A percentile compares a stretch with the other conserved stretches of the same genome.
phyloP scores from a whole-genome alignment of 2,113 vertebrate species.

The Silurus asotus region DNA sequence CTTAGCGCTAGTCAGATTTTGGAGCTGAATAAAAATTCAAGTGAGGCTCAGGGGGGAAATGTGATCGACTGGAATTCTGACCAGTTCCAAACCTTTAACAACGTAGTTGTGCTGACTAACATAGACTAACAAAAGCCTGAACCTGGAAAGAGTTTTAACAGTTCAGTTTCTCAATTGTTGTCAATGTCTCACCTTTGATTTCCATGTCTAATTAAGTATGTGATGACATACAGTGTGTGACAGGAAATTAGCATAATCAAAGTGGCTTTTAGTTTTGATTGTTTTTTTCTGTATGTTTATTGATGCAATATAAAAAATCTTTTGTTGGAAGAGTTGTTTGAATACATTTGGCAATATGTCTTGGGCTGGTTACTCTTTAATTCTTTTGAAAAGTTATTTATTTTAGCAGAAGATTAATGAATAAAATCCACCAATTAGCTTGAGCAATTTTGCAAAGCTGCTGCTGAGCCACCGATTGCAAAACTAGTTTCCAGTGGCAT shows the following conservation, averaged over 20 bases:
- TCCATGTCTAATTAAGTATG: neutral
- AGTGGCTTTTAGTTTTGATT: too few species aligned
- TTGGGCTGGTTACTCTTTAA: too few species aligned
- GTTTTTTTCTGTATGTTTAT: neutral
- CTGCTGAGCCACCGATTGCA: too few species aligned
- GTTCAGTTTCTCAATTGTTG: too few species aligned
- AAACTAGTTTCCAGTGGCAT: too few species aligned
- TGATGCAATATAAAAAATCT: neutral
- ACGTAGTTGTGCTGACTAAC: conserved; percentile 69
- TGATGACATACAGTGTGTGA: neutral
- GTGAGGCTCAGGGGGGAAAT: conserved; percentile 64
- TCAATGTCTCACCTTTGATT: neutral
- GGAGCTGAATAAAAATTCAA: conserved; percentile 57
- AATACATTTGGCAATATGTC: neutral
- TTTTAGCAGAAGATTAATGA: too few species aligned
- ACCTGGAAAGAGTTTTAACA: too few species aligned
- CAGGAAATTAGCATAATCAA: neutral
- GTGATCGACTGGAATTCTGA: conserved; percentile 75
- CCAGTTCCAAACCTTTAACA: conserved; percentile 67
- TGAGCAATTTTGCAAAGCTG: too few species aligned
- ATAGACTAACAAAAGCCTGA: neutral
- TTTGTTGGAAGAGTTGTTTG: neutral
- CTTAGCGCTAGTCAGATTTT: conserved; percentile 66
- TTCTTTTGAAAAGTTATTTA: too few species aligned
- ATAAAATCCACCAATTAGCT: too few species aligned